Conservation (phyloP, 2,797 vertebrate genomes). For the Manis crassicaudata region DNA sequence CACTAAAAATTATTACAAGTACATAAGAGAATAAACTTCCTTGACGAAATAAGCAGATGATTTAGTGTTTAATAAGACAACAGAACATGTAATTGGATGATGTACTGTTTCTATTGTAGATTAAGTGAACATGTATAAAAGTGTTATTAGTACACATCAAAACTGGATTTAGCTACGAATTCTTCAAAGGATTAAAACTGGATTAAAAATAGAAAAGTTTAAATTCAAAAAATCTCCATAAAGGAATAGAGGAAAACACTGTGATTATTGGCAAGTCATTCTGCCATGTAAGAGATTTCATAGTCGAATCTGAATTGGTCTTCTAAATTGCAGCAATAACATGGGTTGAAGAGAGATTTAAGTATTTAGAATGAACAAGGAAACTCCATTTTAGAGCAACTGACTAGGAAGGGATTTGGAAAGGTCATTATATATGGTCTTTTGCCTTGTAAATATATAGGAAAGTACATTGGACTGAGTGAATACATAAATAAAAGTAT, state of each 20-base stretch:
- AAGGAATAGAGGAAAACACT: not conserved
- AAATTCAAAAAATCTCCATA: constrained; percentile 3
- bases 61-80: constrained; percentile 43
- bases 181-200: constrained; percentile 12
- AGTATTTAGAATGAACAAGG: not conserved
- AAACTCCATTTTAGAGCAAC: not conserved
- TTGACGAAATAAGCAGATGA: constrained; percentile 62
- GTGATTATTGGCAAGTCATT: not conserved
- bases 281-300: not conserved
- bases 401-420: not conserved
- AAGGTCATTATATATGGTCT: not conserved
- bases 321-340: not conserved
- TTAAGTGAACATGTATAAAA: constrained; percentile 14
- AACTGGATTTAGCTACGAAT: constrained; percentile 4
- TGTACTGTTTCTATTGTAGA: constrained; percentile 30
- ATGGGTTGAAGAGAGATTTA: not conserved
- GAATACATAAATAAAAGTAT: not conserved
- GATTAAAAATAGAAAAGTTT: constrained; percentile 45
- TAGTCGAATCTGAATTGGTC: not conserved
- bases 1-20: constrained; percentile 69
- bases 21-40: constrained; percentile 48
- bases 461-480: not conserved
- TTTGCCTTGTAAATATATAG: not conserved
- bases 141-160: not conserved
- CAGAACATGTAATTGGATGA: constrained; percentile 53